A percentile compares a stretch with the other conserved stretches of the same genome.
These are phyloP conservation scores for Drosophila persimilis DNA, from an alignment of 1,140 invertebrate genomes.

Conservation along the genomic window DNA sequence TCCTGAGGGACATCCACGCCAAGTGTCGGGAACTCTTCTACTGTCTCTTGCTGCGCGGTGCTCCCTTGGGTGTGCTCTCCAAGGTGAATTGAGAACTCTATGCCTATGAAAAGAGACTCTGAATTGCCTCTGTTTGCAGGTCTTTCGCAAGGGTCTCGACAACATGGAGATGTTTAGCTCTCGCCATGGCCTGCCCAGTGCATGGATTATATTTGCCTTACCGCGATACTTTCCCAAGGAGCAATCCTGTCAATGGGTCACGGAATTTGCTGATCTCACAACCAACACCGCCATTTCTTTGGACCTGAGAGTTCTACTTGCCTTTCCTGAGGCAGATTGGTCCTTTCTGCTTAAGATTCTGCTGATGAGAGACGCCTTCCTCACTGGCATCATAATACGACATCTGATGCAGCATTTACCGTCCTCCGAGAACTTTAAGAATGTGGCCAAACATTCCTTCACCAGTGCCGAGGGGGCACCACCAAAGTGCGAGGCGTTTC, in stretches of 20 bases:
- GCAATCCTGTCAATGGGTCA: conserved; percentile 82
- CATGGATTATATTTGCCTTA: conserved; percentile 87
- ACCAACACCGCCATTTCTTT: conserved; percentile 86
- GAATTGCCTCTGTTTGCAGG: conserved; percentile 67
- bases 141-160: conserved; percentile 85
- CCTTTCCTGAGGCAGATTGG: conserved; percentile 91
- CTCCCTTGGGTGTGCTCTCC: conserved; percentile 88
- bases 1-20: conserved; percentile 89
- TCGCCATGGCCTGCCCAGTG: conserved; percentile 84
- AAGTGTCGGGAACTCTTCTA: conserved; percentile 90
- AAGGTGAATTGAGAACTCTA: conserved; percentile 84
- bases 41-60: conserved; percentile 88
- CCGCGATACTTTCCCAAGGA: conserved; percentile 85
- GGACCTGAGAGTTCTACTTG: conserved; percentile 87
- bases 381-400: conserved; percentile 83
- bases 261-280: conserved; percentile 84
- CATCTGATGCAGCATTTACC: conserved; percentile 82
- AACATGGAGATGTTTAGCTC: conserved; percentile 84
- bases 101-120: neutral
- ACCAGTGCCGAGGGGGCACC: conserved; percentile 59
- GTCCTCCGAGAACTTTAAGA: conserved; percentile 77
- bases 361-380: conserved; percentile 86
- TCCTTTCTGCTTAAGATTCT: conserved; percentile 88
- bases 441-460: conserved; percentile 74
- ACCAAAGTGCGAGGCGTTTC: conserved; percentile 86